Evolutionary conservation across 2,113 vertebrate species (phyloP).

Genomic region (Murina feae): DNA sequence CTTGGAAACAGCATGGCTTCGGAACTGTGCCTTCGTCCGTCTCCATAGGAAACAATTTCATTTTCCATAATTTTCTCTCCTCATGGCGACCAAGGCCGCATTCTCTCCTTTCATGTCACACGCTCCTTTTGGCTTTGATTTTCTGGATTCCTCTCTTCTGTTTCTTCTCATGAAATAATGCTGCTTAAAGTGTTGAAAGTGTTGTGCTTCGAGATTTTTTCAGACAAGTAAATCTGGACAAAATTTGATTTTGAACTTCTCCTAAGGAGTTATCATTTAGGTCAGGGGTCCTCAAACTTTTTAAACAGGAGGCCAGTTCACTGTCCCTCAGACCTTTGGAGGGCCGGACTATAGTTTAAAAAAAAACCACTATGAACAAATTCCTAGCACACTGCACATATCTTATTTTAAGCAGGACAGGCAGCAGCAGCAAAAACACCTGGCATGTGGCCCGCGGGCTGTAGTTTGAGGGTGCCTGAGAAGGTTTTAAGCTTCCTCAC

Average conservation of each 20-base stretch:
- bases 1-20: conserved; percentile 74
- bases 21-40: conserved; percentile 7
- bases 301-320: too few relatives aligned
- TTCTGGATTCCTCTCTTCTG: conserved; percentile 12
- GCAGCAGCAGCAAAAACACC: too few relatives aligned
- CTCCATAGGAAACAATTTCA: conserved; percentile 62
- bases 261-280: background rate
- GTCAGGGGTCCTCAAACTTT: too few relatives aligned
- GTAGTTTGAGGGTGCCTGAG: too few relatives aligned
- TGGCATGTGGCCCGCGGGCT: too few relatives aligned
- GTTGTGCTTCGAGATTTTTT: background rate
- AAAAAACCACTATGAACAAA: too few relatives aligned
- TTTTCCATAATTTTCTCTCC: conserved; percentile 65
- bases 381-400: too few relatives aligned
- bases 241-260: background rate
- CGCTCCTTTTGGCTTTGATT: background rate
- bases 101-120: conserved; percentile 22
- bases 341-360: too few relatives aligned
- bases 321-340: too few relatives aligned
- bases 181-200: conserved; percentile 10
- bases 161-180: background rate
- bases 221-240: background rate
- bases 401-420: too few relatives aligned
- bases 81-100: conserved; percentile 23
- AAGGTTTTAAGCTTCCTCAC: background rate